A percentile compares a stretch with the other conserved stretches of the same genome.
These are phyloP conservation scores for Heliconius nattereri DNA, from an alignment of 1,140 invertebrate species.

Conservation along the genomic window DNA sequence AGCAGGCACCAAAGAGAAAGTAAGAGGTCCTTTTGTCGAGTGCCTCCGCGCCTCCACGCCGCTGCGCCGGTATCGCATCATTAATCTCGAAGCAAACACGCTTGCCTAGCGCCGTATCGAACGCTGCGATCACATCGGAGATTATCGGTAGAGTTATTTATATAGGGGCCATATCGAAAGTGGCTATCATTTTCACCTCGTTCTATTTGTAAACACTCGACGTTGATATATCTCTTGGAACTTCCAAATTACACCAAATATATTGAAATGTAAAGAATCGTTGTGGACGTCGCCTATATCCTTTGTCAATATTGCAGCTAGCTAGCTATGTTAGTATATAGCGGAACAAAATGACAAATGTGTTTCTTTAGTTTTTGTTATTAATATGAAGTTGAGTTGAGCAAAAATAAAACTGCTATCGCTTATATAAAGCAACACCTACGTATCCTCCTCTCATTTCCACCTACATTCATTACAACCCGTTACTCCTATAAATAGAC, in stretches of 20 bases:
- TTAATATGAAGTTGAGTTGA: not conserved
- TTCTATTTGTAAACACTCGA: constrained; percentile 40
- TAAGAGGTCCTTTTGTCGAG: constrained; percentile 70
- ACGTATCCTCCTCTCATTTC: too few relatives aligned
- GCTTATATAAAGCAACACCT: too few relatives aligned
- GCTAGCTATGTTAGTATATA: not conserved
- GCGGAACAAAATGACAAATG: not conserved
- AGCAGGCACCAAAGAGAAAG: constrained; percentile 63
- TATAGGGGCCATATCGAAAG: constrained; percentile 42
- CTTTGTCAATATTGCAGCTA: not conserved
- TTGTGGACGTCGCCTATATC: not conserved
- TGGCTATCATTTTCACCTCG: constrained; percentile 43
- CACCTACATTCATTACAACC: not conserved
- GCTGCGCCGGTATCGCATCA: constrained; percentile 63
- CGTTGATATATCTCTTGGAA: constrained; percentile 34
- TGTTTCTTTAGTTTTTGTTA: not conserved
- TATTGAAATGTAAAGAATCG: constrained; percentile 23
- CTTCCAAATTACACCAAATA: constrained; percentile 23
- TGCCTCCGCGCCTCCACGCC: constrained; percentile 53
- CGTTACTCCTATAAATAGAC: not conserved
- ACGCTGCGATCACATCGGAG: constrained; percentile 47
- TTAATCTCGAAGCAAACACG: constrained; percentile 69
- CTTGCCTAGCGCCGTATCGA: constrained; percentile 43
- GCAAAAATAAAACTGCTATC: too few relatives aligned
- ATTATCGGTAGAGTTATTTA: constrained; percentile 48